Percentiles rank a stretch among this genome's conserved stretches.
Conservation (phyloP, 2,113 vertebrate genomes). For the Saccopteryx leptura region DNA sequence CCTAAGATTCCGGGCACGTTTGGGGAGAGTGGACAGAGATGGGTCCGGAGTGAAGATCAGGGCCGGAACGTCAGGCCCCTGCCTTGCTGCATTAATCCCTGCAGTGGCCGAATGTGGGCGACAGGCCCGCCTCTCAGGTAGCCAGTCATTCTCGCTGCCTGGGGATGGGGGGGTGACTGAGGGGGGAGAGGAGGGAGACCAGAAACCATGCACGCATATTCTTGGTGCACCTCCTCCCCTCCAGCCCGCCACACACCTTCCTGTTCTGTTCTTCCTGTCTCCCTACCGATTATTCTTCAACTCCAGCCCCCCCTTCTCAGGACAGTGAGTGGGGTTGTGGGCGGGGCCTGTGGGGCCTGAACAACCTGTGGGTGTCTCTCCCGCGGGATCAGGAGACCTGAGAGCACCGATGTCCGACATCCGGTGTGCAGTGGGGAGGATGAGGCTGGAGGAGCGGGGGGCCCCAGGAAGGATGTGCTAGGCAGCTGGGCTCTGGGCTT, state of each 20-base stretch:
- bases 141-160: fast-evolving
- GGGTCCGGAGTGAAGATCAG: background rate
- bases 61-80: too few relatives aligned
- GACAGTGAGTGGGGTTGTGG: background rate
- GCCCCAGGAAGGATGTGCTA: background rate
- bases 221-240: background rate
- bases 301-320: background rate
- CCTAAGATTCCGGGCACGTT: background rate
- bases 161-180: background rate
- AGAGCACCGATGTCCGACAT: fast-evolving
- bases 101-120: too few relatives aligned
- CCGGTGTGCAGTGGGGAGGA: background rate
- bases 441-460: background rate
- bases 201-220: fast-evolving
- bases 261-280: too few relatives aligned
- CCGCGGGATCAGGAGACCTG: background rate
- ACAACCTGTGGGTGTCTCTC: background rate
- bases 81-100: background rate
- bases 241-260: fast-evolving
- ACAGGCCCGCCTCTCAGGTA: background rate
- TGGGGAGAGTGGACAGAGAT: background rate
- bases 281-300: background rate
- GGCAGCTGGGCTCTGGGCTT: too few relatives aligned
- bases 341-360: background rate
- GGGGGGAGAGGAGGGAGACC: background rate